Base-by-base conservation (phyloP, 2,888 invertebrate genomes). In the Acanthosepion lycidas region DNA sequence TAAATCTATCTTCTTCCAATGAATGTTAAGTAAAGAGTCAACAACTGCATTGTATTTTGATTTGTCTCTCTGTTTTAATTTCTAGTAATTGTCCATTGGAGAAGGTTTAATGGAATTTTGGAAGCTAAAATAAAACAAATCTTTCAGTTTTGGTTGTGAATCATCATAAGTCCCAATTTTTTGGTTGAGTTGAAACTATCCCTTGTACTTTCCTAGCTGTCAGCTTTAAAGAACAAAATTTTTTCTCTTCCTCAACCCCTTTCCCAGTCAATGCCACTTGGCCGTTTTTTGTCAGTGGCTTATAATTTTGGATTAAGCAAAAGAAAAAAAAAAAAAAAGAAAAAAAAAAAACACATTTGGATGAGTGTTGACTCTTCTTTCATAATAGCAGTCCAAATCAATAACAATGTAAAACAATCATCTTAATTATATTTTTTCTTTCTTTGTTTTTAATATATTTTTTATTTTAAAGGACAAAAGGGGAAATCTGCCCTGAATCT, bases 21-120 rank as follows among this genome's bases (percentile, higher is more conserved):
- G n/a, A 28, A 28, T 78, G 78, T 78, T 33, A 78, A 12, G 78
- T 78, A 33, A 78, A 15, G n/a, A 78, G 78, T 78, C 78, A 4
- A 12, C 78, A 33, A 78, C 9, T 9, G 23, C 9, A 33, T 78
- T n/a, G 78, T n/a, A 78, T n/a, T 78, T 78, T 78, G 78, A n/a
- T 78, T n/a, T 78, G n/a, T 78, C 5, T 26, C 28, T 64, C n/a
- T 78, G n/a, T 78, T n/a, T n/a, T 78, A 33, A 78, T 78, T 33
- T 78, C n/a, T 78, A 78, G 78, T n/a, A n/a, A 78, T n/a, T 78
- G 78, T 78, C 78, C 78, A 78, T 78, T 78, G 78, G 78, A 78
- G 18, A 78, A 78, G 78, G 78, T 78, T 78, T 78, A 78, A 78
- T 78, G 78, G 78, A n/a, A 78, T 78, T 78, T 78, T 78, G 78